Base-by-base conservation (phyloP, 2,113 vertebrate genomes). In the Myxocyprinus asiaticus region DNA sequence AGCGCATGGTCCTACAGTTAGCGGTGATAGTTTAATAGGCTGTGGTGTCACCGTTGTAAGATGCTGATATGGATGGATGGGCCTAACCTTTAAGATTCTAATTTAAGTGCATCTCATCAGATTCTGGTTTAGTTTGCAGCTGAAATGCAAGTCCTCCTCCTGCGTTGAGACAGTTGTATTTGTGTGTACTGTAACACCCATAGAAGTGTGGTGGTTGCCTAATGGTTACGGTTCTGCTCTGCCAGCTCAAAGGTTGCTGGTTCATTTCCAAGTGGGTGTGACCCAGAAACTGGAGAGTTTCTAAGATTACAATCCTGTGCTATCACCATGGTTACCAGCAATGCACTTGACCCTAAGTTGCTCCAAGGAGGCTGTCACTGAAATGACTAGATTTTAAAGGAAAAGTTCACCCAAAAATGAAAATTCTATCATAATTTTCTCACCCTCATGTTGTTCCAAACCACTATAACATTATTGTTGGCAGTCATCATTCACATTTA, bases 41-140 rank as follows among this genome's bases (percentile, higher is more conserved):
- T 80, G 67, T 17, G 43, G 65, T 75, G 82, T 72, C 67, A 77
- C 59, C 65, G 9, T 78, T 47, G 69, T 78, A 78, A 81, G 76
- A 63, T 50, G 43, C 44, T 78, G 82, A 75, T 76, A 65, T 84
- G 82, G 79, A 84, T 84, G 76, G 82, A 84, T 84, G 79, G 69
- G 79, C 42, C 65, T 84, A 84, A 81, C 82, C 79, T 84, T 81
- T 84, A 81, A 17, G 75, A 77, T 81, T 81, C 75, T 84, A 81
- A 84, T 81, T 84, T 79, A 72, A 67, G 75, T 76, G 76, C 64
- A 74, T 78, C 69, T 81, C 22, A 33, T 33, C 3, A 33, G 22
- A 33, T 33, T 33, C 22, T 53, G 51, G 65, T 78, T 76, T 53
- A 68, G 74, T 73, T 83, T 76, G 67, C 59, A 58, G 61, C 79